phyloP scores from a whole-genome alignment of 2,888 invertebrate genomes.

The Troilus luridus region DNA sequence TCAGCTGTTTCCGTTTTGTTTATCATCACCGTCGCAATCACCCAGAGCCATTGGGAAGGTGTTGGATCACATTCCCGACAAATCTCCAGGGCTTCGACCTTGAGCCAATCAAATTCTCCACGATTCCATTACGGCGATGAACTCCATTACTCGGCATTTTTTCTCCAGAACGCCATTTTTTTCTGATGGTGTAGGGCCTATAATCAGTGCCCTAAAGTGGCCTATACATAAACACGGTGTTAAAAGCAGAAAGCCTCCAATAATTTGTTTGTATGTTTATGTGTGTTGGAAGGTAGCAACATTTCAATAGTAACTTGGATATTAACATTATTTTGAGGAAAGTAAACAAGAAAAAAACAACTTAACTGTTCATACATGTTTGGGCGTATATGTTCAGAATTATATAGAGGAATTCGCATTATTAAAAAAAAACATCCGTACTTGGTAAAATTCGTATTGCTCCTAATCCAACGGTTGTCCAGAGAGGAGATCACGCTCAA shows the following conservation, averaged over 20 bases:
- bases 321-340: no score
- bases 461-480: no score
- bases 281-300: neutral
- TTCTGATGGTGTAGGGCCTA: neutral
- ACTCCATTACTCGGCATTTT: neutral
- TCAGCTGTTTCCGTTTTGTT: neutral
- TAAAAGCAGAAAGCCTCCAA: neutral
- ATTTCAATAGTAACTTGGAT: neutral
- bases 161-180: neutral
- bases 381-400: no score
- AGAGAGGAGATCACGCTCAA: no score
- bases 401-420: no score
- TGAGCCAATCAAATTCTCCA: neutral
- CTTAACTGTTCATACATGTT: no score
- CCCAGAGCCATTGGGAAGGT: neutral
- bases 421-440: no score
- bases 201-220: no score
- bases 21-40: neutral
- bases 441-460: no score
- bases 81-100: neutral
- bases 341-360: no score
- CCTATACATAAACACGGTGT: no score
- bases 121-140: neutral
- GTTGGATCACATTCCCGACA: neutral
- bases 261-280: neutral